Percentiles rank a stretch among this genome's conserved stretches.
Evolutionary conservation across 2,888 invertebrate genomes (phyloP).

Genomic region (Rutpela maculata): DNA sequence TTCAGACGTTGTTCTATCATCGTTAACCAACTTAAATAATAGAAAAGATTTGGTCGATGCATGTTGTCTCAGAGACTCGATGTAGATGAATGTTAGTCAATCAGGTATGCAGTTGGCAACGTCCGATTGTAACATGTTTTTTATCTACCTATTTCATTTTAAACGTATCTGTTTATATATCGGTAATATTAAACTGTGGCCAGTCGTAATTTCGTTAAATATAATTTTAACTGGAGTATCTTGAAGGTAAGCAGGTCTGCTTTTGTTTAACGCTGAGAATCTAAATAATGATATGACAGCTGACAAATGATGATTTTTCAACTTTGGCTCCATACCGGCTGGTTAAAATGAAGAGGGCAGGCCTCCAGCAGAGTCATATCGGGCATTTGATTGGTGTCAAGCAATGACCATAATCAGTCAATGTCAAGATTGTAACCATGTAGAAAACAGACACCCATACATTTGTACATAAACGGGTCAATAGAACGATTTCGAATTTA

Average conservation of each 20-base stretch:
- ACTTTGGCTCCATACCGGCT: constrained; percentile 63
- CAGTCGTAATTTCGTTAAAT: no score
- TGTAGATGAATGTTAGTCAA: no score
- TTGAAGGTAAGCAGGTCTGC: not conserved
- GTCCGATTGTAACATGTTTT: no score
- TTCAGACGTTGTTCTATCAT: no score
- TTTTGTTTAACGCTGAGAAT: not conserved
- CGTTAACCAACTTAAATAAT: no score
- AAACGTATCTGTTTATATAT: no score
- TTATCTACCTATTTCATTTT: no score
- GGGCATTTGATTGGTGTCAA: constrained; percentile 68
- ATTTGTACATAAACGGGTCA: constrained; percentile 17
- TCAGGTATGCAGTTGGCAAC: no score
- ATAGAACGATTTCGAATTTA: constrained; percentile 29
- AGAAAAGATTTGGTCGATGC: no score
- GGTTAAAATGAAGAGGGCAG: constrained; percentile 62
- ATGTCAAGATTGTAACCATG: constrained; percentile 53
- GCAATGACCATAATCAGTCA: constrained; percentile 65
- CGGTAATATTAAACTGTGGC: no score
- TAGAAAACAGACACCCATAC: constrained; percentile 33
- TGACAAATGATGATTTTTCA: constrained; percentile 65
- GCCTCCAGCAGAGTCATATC: constrained; percentile 63
- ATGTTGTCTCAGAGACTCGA: no score
- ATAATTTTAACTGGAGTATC: no score
- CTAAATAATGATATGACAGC: constrained; percentile 57